Conservation (phyloP, 1,140 invertebrate species). For the Centruroides vittatus region DNA sequence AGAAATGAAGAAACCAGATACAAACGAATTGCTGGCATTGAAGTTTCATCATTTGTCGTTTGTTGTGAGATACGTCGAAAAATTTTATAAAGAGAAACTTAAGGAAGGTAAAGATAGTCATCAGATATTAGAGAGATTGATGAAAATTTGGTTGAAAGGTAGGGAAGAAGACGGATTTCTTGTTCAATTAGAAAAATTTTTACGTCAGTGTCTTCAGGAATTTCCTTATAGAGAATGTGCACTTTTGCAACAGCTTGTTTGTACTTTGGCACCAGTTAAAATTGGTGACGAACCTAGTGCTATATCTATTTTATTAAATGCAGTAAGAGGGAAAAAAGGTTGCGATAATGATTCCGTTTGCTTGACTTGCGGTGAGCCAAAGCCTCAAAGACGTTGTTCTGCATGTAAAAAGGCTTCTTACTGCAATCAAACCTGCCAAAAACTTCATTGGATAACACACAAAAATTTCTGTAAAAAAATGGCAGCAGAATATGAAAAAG, state of each 20-base stretch:
- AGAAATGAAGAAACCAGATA: conserved; percentile 67
- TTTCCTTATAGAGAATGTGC: conserved; percentile 76
- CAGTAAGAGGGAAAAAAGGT: conserved; percentile 66
- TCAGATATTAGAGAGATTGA: conserved; percentile 28
- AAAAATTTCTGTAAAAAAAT: conserved; percentile 53
- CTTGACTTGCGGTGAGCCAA: conserved; percentile 73
- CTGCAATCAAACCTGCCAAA: conserved; percentile 85
- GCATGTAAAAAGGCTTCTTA: conserved; percentile 88
- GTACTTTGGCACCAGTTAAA: conserved; percentile 52
- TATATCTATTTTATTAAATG: conserved; percentile 56
- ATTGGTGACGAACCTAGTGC: conserved; percentile 37
- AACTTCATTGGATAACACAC: conserved; percentile 89
- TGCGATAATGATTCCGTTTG: conserved; percentile 57
- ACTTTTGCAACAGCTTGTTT: conserved; percentile 64
- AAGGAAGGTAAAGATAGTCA: conserved; percentile 28
- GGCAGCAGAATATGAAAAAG: neutral
- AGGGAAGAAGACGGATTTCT: conserved; percentile 55
- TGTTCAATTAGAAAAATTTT: conserved; percentile 62
- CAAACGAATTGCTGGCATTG: conserved; percentile 83
- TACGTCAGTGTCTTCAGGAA: conserved; percentile 67
- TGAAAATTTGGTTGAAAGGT: conserved; percentile 47
- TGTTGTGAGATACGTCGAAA: conserved; percentile 46
- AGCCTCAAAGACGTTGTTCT: conserved; percentile 82
- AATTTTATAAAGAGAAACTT: conserved; percentile 22
- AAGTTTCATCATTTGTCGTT: conserved; percentile 78